Evolutionary conservation across 2,797 vertebrate species (phyloP), one percentile per base, ranked within the genome.

Genomic region (Cirrhinus mrigala): DNA sequence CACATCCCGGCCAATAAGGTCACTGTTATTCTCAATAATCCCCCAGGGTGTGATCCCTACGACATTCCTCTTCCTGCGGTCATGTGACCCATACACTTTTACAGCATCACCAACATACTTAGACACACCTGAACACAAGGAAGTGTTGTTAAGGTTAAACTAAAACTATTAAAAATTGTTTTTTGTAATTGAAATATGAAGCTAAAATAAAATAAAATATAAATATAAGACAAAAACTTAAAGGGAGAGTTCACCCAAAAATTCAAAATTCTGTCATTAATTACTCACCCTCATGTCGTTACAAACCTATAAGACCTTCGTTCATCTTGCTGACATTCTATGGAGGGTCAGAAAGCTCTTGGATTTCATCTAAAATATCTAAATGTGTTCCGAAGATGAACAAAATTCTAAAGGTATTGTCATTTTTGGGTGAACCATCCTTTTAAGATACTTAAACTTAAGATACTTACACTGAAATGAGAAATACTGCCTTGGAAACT

Each of bases 31-130:
- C 90, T 99, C 97, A 86, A 99, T 97, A 89, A 96, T 92, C 71
- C 98, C 98, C 98, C 98, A 99, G 0, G 98, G 96, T 56, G 96
- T 96, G 86, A 99, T 94, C 76, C 98, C 98, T 73, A 99, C 93
- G 58, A 97, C 95, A 86, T 96, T 97, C 80, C 98, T 97, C 92
- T 97, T 99, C 87, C 97, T 95, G 87, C 97, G 91, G 83, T 97
- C 92, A 20, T 95, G 96, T 50, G 96, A 96, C 27, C 97, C 95
- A 86, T 96, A 94, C 44, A 90, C 90, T 94, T 98, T 98, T 87
- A 98, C 91, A 0, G 98, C 98, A 91, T 99, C 97, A 0, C 98
- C 98, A 50, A 99, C 97, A 66, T 98, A 97, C 90, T 94, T 97
- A 12, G 98, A 98, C 71, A 97, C 96, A 88, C 98, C 98, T 99